Base-by-base conservation (phyloP, 2,888 invertebrate genomes). In the Rosalia funebris region DNA sequence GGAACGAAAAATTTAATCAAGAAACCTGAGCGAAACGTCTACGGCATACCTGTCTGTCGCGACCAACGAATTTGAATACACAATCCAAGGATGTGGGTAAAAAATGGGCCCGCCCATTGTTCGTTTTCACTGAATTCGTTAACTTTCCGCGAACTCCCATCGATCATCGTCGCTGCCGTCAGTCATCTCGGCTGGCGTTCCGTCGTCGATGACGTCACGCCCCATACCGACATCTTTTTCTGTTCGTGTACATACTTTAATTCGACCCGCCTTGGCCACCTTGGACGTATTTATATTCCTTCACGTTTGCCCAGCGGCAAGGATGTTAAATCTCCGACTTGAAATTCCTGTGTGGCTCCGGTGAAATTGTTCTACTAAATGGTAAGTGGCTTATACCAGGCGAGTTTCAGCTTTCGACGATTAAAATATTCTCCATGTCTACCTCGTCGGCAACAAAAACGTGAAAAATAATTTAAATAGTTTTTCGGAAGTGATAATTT, bases 261-360 rank as follows among this genome's bases (percentile, higher is more conserved):
- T 39, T 20, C 14, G 20, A 50, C 39, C 37, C 50, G 31, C 48
- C 48, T 48, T 17, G 36, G 34, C 46, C 46, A 32, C 32, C 46
- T 46, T 7, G 36, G 37, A 7, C 11, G 32, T 34, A 34, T 47
- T 31, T 32, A 16, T 37, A 19, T 37, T n/a, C 25, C 50, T 15
- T 14, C 57, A 42, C 42, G 48, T 54, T 54, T 62, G 48, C 39
- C 60, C 57, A 60, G 20, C 46, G 57, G 63, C 46, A 59, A 63
- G 63, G 63, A 57, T 63, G 60, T 55, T 63, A 60, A 63, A 60
- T 54, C 54, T 57, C 57, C 42, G 41, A 42, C 36, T 48, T 31
- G 46, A 55, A 60, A 57, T 55, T 55, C 39, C 14, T 10, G 4
- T 12, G 12, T 31, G 39, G 25, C 39, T 36, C n/a, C 14, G 37